Percentiles rank a stretch among this genome's conserved stretches.
phyloP scores from a whole-genome alignment of 2,797 vertebrate species.

The Pangasius krempfi region DNA sequence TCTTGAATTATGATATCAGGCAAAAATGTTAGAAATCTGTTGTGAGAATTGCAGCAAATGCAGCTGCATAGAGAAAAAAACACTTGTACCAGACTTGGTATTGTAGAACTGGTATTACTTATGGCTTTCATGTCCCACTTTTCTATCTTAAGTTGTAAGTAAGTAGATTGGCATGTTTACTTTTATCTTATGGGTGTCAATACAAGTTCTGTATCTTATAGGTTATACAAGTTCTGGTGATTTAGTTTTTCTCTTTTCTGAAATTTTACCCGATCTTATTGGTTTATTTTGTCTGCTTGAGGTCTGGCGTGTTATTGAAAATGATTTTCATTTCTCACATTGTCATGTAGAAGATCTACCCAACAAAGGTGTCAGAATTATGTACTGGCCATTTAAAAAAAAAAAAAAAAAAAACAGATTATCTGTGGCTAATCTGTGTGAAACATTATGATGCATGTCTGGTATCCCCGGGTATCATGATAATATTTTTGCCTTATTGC shows the following conservation, averaged over 20 bases:
- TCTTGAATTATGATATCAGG: constrained; percentile 4
- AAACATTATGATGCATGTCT: not conserved
- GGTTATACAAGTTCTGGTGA: not conserved
- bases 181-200: not conserved
- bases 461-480: not conserved
- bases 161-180: not conserved
- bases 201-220: not conserved
- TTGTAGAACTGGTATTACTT: not conserved
- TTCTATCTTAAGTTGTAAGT: not conserved
- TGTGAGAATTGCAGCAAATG: not conserved
- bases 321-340: constrained; percentile 1
- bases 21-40: not conserved
- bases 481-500: not conserved
- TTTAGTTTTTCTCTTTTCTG: not conserved
- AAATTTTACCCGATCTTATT: not conserved
- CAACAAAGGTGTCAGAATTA: constrained; percentile 3
- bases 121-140: not conserved
- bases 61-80: not conserved
- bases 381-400: not conserved
- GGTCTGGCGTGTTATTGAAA: not conserved
- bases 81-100: not conserved
- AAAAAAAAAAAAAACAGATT: too few species aligned
- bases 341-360: constrained; percentile 12
- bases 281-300: not conserved
- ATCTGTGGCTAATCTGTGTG: not conserved